Conservation (phyloP, 2,797 vertebrate genomes). For the Loriculus beryllinus region DNA sequence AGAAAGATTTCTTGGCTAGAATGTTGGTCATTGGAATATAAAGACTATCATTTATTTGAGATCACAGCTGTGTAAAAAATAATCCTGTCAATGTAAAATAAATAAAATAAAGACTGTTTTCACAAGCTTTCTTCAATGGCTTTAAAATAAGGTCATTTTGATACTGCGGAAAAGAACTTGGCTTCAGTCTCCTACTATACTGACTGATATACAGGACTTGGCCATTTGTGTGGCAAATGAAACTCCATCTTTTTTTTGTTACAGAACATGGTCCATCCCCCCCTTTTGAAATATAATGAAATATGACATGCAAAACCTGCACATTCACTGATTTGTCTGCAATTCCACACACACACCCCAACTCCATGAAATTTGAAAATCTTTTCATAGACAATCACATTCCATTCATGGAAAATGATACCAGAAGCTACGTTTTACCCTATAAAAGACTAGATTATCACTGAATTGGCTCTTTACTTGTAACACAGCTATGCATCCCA, state of each 20-base stretch:
- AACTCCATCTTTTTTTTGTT: neutral
- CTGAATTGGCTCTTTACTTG: neutral
- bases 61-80: neutral
- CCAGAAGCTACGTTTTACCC: neutral
- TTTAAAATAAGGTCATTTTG: neutral
- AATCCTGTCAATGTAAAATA: neutral
- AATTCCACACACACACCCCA: neutral
- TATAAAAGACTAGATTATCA: conserved; percentile 24
- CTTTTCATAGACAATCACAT: neutral
- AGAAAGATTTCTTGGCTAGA: neutral
- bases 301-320: neutral
- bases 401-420: neutral
- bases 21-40: neutral
- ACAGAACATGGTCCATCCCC: accelerated
- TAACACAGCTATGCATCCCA: neutral
- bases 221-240: neutral
- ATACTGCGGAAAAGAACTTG: neutral
- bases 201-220: neutral
- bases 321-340: neutral
- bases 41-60: neutral
- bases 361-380: neutral
- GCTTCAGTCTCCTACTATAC: neutral
- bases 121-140: neutral
- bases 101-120: conserved; percentile 11
- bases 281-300: neutral